These are phyloP conservation scores for Epizoanthus ramosus DNA, from an alignment of 92 coral and sea anemone species.

Conservation along the genomic window DNA sequence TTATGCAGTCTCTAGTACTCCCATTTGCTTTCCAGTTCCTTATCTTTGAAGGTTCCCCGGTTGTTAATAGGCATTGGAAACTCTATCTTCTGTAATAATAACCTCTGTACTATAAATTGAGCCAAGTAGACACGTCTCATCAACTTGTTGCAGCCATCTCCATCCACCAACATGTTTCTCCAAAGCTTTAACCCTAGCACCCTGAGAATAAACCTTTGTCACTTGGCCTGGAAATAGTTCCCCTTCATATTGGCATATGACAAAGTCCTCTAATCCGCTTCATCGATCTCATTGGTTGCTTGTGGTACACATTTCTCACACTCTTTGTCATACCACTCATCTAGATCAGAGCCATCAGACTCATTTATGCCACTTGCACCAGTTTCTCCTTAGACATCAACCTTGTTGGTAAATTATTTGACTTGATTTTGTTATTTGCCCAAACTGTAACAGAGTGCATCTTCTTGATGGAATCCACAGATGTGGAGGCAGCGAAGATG, in stretches of 20 bases:
- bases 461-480: slow-evolving; percentile 57
- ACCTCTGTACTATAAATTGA: slow-evolving; percentile 45
- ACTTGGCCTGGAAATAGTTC: slow-evolving; percentile 52
- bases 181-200: slow-evolving; percentile 51
- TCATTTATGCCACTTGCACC: slow-evolving; percentile 38
- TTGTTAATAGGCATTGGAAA: slow-evolving; percentile 36
- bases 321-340: slow-evolving; percentile 53
- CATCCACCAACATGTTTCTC: slow-evolving; percentile 63
- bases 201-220: slow-evolving; percentile 53
- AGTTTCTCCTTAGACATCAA: slow-evolving; percentile 9
- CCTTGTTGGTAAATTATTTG: slow-evolving; percentile 46
- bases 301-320: slow-evolving; percentile 49
- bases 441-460: slow-evolving; percentile 45
- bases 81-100: slow-evolving; percentile 41
- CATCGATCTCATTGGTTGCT: slow-evolving; percentile 32
- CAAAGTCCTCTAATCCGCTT: slow-evolving; percentile 52
- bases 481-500: slow-evolving; percentile 49
- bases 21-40: slow-evolving; percentile 41
- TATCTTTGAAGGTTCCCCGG: slow-evolving; percentile 25
- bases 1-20: slow-evolving; percentile 29
- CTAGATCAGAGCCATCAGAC: slow-evolving; percentile 48
- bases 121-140: slow-evolving; percentile 51
- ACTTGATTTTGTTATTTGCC: slow-evolving; percentile 38
- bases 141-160: slow-evolving; percentile 57
- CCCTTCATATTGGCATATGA: slow-evolving; percentile 60